Percentiles rank a stretch among this genome's conserved stretches.
Conservation (phyloP, 2,797 vertebrate species). For the Holocentrus rufus region DNA sequence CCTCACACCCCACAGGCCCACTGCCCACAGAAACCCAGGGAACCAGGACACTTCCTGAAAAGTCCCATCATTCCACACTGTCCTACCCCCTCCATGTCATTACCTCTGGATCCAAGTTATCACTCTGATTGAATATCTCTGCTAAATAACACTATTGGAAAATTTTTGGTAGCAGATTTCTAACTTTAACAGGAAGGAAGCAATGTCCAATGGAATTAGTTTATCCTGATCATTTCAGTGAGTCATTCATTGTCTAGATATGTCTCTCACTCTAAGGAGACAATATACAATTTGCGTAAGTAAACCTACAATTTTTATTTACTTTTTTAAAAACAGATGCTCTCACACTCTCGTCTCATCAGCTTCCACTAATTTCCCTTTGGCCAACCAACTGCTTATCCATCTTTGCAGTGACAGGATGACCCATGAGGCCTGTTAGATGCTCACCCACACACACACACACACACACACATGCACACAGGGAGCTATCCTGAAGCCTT, state of each 20-base stretch:
- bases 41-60: not conserved
- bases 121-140: slow-evolving; percentile 7
- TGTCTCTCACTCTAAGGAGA: slow-evolving; percentile 7
- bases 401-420: slow-evolving; percentile 74
- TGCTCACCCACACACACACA: slow-evolving; percentile 29
- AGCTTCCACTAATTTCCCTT: slow-evolving; percentile 75
- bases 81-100: slow-evolving; percentile 15
- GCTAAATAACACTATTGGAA: not conserved
- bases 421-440: slow-evolving; percentile 77
- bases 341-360: slow-evolving; percentile 55
- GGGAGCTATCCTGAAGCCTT: slow-evolving; percentile 61
- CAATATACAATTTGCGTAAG: slow-evolving; percentile 7
- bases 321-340: not conserved
- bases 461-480: slow-evolving; percentile 14
- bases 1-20: not conserved
- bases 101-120: slow-evolving; percentile 13
- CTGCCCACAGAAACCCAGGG: not conserved
- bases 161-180: not conserved
- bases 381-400: slow-evolving; percentile 74
- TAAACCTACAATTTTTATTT: not conserved
- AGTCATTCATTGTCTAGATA: not conserved
- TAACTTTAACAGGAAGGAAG: not conserved
- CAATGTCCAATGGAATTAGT: not conserved
- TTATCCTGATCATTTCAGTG: not conserved
- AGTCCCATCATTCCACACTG: not conserved